Evolutionary conservation across 92 coral and sea anemone genomes (phyloP), one percentile per base, ranked within the genome.

Genomic region (Actinernus sp.): DNA sequence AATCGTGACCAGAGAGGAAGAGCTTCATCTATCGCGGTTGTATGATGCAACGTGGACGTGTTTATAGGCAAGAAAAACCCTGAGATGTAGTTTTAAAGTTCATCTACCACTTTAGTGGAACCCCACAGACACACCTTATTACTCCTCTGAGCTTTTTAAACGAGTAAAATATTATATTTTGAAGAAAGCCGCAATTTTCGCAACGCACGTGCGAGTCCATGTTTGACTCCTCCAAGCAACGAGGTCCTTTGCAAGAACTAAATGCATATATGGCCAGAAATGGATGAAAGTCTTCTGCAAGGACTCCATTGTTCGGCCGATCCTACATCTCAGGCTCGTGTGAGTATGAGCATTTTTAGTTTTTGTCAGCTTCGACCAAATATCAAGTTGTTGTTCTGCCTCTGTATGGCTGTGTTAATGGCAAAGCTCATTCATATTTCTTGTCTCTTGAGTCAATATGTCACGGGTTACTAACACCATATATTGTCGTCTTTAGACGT

Each of bases 261-360:
- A 17, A 33, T 45, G 37, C 47, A 21, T 56, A 21, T 61, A 61
- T 79, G 49, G 71, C 46, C 30, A 23, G 26, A 71, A 20, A 95
- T 95, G 99, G 97, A 81, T 74, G 97, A 91, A 40, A 79, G 76
- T 28, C 78, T 79, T 48, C 93, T 95, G 1, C 92, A 84, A 54
- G 99, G 96, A 33, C 88, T 91, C 13, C 86, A 86, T 36, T 65
- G 85, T 26, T 71, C 91, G 53, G 83, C 97, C 52, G 86, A 87
- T 49, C 69, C 91, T 48, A 76, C 85, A 23, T 90, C 94, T 9
- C 97, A 92, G 49, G 86, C 90, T 26, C 79, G 69, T 89, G 99
- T 92, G 6, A 3, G 39, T 2, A 49, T 53, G 14, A 49, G 25
- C 6, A 12, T 9, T 2, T 29, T 29, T 14, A 28, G 7, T 31